Evolutionary conservation across 2,113 vertebrate genomes (phyloP).

Genomic region (Prunella himalayana): DNA sequence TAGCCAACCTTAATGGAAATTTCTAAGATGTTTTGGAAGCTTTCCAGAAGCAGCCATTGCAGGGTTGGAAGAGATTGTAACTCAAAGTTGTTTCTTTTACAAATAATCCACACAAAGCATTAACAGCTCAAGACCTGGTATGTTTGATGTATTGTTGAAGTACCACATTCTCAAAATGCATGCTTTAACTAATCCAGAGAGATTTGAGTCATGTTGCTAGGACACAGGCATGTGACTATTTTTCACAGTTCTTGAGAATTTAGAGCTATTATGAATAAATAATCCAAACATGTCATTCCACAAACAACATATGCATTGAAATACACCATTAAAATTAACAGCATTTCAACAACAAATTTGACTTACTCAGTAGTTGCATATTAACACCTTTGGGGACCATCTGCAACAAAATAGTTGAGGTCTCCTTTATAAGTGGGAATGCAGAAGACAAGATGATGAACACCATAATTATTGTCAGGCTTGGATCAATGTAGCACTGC

Average conservation of each 20-base stretch:
- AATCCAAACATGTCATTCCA: neutral
- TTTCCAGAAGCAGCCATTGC: neutral
- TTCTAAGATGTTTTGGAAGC: neutral
- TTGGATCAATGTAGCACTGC: constrained; percentile 87
- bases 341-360: neutral
- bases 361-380: constrained; percentile 77
- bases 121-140: neutral
- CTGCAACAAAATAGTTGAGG: constrained; percentile 79
- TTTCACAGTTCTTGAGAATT: neutral
- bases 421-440: constrained; percentile 82
- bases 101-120: neutral
- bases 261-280: neutral
- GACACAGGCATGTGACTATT: neutral
- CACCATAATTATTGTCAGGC: constrained; percentile 82
- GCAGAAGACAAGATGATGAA: constrained; percentile 81
- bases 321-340: neutral
- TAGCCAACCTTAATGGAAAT: neutral
- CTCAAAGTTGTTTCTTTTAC: neutral
- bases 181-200: constrained; percentile 56
- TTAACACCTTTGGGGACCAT: constrained; percentile 79
- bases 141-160: constrained; percentile 16
- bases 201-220: constrained; percentile 39
- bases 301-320: neutral
- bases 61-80: neutral
- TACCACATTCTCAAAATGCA: constrained; percentile 34